Conservation (phyloP, 2,113 vertebrate genomes). For the Orycteropus afer region DNA sequence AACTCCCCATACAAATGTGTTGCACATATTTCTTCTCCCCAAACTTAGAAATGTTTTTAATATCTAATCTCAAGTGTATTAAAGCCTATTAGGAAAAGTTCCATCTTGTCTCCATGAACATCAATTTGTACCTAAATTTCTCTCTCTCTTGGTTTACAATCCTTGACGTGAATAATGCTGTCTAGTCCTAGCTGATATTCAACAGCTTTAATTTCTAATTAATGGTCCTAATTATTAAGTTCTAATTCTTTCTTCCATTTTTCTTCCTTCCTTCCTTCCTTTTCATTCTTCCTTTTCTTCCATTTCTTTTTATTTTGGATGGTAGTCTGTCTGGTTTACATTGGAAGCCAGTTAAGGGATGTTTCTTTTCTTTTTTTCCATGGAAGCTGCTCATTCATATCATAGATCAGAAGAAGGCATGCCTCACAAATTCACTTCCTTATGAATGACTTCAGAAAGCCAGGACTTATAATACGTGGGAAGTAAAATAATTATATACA, state of each 20-base stretch:
- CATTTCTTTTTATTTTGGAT: neutral
- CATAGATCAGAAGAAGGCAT: neutral
- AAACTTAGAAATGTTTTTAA: slow-evolving; percentile 8
- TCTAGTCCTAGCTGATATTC: neutral
- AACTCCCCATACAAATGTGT: slow-evolving; percentile 35
- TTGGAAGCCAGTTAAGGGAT: neutral
- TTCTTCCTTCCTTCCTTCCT: neutral
- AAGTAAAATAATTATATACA: slow-evolving; percentile 29
- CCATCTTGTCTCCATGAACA: slow-evolving; percentile 24
- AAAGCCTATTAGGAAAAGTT: slow-evolving; percentile 42
- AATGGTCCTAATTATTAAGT: neutral
- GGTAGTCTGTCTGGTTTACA: neutral
- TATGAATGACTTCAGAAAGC: neutral
- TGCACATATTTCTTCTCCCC: slow-evolving; percentile 5
- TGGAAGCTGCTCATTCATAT: neutral
- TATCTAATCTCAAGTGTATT: slow-evolving; percentile 37
- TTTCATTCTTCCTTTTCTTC: rapidly evolving
- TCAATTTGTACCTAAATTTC: neutral
- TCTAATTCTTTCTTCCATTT: neutral
- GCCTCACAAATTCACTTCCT: neutral
- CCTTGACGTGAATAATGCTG: neutral
- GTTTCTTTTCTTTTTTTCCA: neutral
- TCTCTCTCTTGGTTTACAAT: neutral
- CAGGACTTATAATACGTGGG: neutral
- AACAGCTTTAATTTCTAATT: neutral